Evolutionary conservation across 2,888 invertebrate species (phyloP), one percentile per base, ranked within the genome.

Genomic region (Leptothorax acervorum): DNA sequence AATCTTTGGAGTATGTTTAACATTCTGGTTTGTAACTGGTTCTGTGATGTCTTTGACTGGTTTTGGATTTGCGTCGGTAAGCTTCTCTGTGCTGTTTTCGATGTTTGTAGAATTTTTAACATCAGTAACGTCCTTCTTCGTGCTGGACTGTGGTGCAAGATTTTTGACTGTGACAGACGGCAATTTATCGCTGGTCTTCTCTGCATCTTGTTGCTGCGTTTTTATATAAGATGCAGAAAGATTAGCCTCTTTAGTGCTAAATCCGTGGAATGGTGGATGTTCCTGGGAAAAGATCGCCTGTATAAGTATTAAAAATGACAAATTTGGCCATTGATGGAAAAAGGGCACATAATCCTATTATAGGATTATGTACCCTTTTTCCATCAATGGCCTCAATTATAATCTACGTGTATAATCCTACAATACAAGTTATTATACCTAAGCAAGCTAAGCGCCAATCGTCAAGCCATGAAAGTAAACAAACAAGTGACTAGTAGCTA

Each of bases 261-360:
- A 95, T 85, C 95, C 95, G 89, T 94, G 94, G 88, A 95, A 95
- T 82, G 94, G 93, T 86, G 93, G 92, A 90, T 93, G 93, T 92
- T 93, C 94, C 95, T 95, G 89, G 6, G 92, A 91, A 86, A 84
- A 85, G 78, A 86, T 74, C 78, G 63, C 76, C 51, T 5, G 35
- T 60, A 53, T 62, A 28, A 86, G 45, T 23, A 39, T 63, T 65
- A 76, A 6, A 60, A 39, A 11, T 31, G 11, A 15, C 35, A 71
- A 23, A 23, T 23, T 23, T 23, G 23, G 23, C 23, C 23, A 23
- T 23, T 23, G 23, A 23, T 23, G 0, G 23, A 23, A 23, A 23
- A 23, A 23, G 23, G 23, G 23, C 23, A 23, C 23, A 23, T 23
- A 23, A 23, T 23, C 0, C 23, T 23, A 23, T 23, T 23, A 23